A percentile compares a stretch with the other conserved stretches of the same genome.
Evolutionary conservation across 2,797 vertebrate species (phyloP).

Genomic region (Anas bernieri): DNA sequence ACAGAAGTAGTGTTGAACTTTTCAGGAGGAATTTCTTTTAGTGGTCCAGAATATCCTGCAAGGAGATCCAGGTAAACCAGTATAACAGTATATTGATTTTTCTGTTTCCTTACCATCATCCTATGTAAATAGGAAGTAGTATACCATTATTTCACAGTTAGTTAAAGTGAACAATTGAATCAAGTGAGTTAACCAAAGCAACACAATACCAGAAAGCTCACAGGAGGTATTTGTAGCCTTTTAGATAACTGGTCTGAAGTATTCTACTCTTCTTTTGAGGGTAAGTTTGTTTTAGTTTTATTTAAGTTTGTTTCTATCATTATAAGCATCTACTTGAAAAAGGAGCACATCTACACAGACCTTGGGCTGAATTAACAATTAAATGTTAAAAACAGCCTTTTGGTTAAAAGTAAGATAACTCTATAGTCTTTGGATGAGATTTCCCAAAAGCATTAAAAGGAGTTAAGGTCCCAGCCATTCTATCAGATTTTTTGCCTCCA

Average conservation of each 20-base stretch:
- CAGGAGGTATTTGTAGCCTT: neutral
- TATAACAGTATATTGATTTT: neutral
- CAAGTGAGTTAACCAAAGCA: neutral
- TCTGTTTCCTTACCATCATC: neutral
- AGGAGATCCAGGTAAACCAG: neutral
- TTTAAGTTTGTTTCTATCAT: neutral
- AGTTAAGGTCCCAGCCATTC: neutral
- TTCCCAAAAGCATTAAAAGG: neutral
- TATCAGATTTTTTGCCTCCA: neutral
- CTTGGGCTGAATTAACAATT: neutral
- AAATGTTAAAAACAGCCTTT: neutral
- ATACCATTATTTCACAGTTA: neutral
- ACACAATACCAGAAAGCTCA: neutral
- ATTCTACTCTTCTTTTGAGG: neutral
- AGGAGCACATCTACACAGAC: neutral
- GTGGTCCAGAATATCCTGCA: constrained; percentile 89
- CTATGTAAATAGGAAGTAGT: neutral
- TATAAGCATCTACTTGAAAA: neutral
- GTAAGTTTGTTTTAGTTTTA: neutral
- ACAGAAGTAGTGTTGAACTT: constrained; percentile 93
- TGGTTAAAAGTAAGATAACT: neutral
- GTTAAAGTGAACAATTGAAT: neutral
- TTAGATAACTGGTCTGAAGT: neutral
- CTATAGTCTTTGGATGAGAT: neutral
- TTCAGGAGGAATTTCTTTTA: constrained; percentile 93